Percentiles rank a stretch among this genome's conserved stretches.
Conservation (phyloP, 2,888 invertebrate genomes). For the Hermaeophaga mercurialis region DNA sequence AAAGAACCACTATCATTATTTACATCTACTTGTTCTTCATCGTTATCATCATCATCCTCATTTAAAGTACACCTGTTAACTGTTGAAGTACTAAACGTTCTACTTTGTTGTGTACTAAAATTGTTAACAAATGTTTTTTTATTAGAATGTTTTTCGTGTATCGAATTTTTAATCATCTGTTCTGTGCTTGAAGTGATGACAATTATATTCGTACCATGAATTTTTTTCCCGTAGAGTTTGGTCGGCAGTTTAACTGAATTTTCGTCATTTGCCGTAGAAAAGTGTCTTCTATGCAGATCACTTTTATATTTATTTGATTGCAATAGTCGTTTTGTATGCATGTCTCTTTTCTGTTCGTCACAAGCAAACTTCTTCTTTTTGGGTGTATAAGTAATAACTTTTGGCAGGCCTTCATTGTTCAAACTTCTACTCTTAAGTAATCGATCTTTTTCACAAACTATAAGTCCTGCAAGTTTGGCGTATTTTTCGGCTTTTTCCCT, state of each 20-base stretch:
- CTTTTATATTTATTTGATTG: no score
- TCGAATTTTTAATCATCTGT: neutral
- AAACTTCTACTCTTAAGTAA: neutral
- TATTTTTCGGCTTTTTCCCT: slow-evolving; percentile 47
- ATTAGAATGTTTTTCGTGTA: neutral
- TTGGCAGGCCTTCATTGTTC: neutral
- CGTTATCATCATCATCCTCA: neutral
- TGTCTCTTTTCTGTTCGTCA: no score
- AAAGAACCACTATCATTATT: neutral
- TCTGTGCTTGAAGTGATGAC: neutral
- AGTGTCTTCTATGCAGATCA: no score
- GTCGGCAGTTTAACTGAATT: no score
- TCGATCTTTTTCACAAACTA: slow-evolving; percentile 39
- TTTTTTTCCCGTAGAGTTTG: no score
- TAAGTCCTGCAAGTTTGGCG: slow-evolving; percentile 49
- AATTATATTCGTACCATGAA: neutral
- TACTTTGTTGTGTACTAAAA: no score
- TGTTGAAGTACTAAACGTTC: neutral
- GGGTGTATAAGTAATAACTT: neutral
- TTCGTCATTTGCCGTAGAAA: no score
- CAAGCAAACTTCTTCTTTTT: no score
- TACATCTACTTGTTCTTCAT: neutral
- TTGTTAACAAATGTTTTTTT: no score
- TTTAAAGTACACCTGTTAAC: neutral
- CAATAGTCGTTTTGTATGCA: no score